These are phyloP conservation scores for Cheilinus undulatus DNA, from an alignment of 2,113 vertebrate species.

Conservation along the genomic window DNA sequence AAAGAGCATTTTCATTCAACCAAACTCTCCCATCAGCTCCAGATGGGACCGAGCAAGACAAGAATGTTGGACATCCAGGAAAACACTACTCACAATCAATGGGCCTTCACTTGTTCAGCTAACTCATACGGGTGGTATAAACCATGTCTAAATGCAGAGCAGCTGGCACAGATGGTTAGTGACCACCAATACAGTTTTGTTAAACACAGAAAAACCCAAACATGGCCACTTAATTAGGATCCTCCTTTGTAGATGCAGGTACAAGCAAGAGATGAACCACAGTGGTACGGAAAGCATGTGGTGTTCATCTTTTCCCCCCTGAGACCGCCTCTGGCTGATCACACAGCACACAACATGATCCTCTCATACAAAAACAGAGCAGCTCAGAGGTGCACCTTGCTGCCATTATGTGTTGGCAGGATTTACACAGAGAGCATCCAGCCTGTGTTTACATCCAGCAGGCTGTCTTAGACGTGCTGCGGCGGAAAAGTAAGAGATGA, in stretches of 20 bases:
- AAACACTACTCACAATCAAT: conserved; percentile 67
- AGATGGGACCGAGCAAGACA: conserved; percentile 61
- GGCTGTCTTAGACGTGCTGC: not conserved
- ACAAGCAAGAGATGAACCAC: conserved; percentile 47
- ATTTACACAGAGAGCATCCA: not conserved
- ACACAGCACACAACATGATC: conserved; percentile 52
- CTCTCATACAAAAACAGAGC: conserved; percentile 45
- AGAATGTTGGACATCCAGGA: conserved; percentile 58
- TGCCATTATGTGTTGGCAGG: conserved; percentile 54
- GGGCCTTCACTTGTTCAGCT: conserved; percentile 64
- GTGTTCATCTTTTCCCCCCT: conserved; percentile 34
- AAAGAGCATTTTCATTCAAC: conserved; percentile 59
- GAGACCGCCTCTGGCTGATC: conserved; percentile 39
- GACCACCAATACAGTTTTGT: conserved; percentile 50
- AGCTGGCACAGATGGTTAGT: conserved; percentile 64
- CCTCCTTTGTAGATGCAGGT: conserved; percentile 65
- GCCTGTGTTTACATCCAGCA: conserved; percentile 21
- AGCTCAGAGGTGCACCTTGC: conserved; percentile 56
- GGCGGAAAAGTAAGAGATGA: conserved; percentile 14
- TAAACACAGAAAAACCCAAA: conserved; percentile 54
- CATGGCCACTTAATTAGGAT: conserved; percentile 56
- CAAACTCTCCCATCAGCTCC: conserved; percentile 50
- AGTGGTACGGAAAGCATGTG: conserved; percentile 32
- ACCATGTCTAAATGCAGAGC: conserved; percentile 65
- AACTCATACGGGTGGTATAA: conserved; percentile 64